Conservation (phyloP, 2,888 invertebrate genomes). For the Vesta saturnalis region DNA sequence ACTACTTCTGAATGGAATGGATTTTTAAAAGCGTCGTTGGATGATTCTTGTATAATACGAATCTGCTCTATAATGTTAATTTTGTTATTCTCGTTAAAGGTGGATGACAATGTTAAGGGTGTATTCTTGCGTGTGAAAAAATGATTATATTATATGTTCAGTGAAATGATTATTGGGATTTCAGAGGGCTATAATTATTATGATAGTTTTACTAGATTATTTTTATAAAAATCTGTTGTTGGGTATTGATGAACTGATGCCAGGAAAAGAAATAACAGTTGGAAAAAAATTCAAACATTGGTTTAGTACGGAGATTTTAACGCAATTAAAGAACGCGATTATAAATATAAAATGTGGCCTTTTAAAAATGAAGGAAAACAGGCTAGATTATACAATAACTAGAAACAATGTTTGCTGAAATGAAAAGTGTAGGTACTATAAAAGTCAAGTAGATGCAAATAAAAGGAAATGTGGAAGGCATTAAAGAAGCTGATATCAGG, state of each 20-base stretch:
- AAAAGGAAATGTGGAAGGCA: no score
- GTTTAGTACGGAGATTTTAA: neutral
- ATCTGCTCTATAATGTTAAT: no score
- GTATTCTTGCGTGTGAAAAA: no score
- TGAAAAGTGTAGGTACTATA: neutral
- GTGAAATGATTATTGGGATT: neutral
- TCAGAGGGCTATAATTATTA: neutral
- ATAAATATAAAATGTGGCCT: no score
- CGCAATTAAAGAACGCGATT: neutral
- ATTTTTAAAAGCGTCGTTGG: no score
- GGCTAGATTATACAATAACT: neutral
- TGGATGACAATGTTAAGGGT: no score
- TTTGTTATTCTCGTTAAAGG: no score
- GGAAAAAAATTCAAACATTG: neutral
- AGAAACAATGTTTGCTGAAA: neutral
- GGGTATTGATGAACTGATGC: neutral
- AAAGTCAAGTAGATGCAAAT: no score
- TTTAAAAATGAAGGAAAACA: no score
- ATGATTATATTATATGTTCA: neutral
- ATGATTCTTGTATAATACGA: no score
- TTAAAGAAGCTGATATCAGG: no score
- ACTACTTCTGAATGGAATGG: no score
- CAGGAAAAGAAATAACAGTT: neutral
- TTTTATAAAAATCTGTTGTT: neutral
- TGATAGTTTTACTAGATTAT: neutral